Evolutionary conservation across 2,888 invertebrate species (phyloP), one percentile per base, ranked within the genome.

Genomic region (Perithous albicinctus): DNA sequence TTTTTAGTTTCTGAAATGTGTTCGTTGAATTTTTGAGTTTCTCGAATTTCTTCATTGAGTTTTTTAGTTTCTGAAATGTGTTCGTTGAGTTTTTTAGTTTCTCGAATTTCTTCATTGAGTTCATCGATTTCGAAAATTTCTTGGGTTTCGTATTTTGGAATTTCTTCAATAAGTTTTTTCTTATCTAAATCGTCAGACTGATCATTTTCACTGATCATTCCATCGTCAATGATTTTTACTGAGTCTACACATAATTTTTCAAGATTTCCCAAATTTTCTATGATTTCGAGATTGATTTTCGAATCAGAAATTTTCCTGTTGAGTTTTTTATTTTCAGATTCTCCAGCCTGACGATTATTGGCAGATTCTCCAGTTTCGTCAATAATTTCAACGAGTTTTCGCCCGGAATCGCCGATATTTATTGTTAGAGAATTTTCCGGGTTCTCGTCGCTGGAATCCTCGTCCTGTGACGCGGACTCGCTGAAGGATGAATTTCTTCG

Each of bases 151-250:
- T n/a, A n/a, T n/a, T n/a, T n/a, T n/a, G n/a, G n/a, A n/a, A n/a
- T n/a, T n/a, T n/a, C n/a, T n/a, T n/a, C n/a, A n/a, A n/a, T n/a
- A n/a, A n/a, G n/a, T n/a, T n/a, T n/a, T n/a, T n/a, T n/a, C n/a
- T n/a, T n/a, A n/a, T n/a, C n/a, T n/a, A n/a, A n/a, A n/a, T n/a
- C n/a, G n/a, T n/a, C n/a, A n/a, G n/a, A n/a, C n/a, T n/a, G n/a
- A n/a, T n/a, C n/a, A n/a, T n/a, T 43, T 63, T 86, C 84, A 18
- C 54, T 70, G 15, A 74, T 78, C 7, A 88, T 61, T 1, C 69
- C 59, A 59, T 80, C 26, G 10, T 66, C 46, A 0, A 48, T 5
- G 7, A 10, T 29, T 54, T 51, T 4, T 10, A 12, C 23, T 1
- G 10, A 15, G 10, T 4, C 1, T 8, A 2, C 18, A 23, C 41